Conservation (phyloP, 1,140 invertebrate species). For the Probaryconus sp. region DNA sequence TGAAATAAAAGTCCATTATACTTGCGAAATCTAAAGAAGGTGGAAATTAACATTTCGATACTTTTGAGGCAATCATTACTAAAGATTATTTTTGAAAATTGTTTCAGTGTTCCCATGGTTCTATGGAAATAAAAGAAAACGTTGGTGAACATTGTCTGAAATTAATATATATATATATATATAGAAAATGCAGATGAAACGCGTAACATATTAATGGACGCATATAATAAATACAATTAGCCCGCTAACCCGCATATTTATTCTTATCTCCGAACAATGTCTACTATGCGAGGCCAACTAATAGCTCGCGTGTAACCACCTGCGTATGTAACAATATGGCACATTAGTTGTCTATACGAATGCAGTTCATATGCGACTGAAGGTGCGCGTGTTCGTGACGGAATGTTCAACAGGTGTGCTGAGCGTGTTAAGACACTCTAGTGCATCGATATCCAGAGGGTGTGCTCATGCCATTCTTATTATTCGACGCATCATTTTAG, state of each 20-base stretch:
- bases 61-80: slow-evolving; percentile 18
- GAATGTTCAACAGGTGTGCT: slow-evolving; percentile 76
- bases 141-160: no score
- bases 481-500: slow-evolving; percentile 2
- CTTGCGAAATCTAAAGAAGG: no score
- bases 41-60: neutral
- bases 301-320: slow-evolving; percentile 44
- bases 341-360: slow-evolving; percentile 60
- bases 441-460: slow-evolving; percentile 33
- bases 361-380: slow-evolving; percentile 37
- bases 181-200: slow-evolving; percentile 11
- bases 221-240: slow-evolving; percentile 38
- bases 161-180: no score
- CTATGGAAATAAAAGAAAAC: no score
- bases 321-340: slow-evolving; percentile 49
- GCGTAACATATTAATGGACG: slow-evolving; percentile 10
- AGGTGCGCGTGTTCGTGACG: slow-evolving; percentile 64
- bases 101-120: no score
- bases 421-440: slow-evolving; percentile 23
- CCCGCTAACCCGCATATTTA: slow-evolving; percentile 51
- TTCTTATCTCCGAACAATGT: slow-evolving; percentile 52
- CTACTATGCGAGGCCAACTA: slow-evolving; percentile 40
- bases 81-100: no score
- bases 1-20: no score
- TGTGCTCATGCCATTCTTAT: slow-evolving; percentile 23